These are phyloP conservation scores for Megastigmus dorsalis DNA, from an alignment of 2,888 invertebrate species.

Conservation along the genomic window DNA sequence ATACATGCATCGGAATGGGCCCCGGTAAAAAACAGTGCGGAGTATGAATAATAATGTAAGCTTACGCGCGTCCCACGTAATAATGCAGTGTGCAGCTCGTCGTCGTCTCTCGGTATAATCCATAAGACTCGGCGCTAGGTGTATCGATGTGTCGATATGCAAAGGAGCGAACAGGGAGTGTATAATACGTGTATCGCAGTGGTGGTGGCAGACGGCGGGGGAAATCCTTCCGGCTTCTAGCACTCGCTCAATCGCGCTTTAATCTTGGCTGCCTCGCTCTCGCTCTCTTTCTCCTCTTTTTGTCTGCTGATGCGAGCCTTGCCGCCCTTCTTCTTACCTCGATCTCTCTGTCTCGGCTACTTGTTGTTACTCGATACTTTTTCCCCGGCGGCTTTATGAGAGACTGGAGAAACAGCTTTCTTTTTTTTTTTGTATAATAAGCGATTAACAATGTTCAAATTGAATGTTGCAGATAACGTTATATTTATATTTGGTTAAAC, in stretches of 20 bases:
- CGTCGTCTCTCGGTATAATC: too few relatives aligned
- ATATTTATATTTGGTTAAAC: too few relatives aligned
- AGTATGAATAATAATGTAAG: conserved; percentile 35
- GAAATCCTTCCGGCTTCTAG: conserved; percentile 48
- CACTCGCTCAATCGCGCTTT: conserved; percentile 22
- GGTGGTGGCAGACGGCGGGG: not conserved
- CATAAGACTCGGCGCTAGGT: not conserved
- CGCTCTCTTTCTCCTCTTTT: not conserved
- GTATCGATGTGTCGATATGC: conserved; percentile 19
- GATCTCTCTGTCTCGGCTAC: too few relatives aligned
- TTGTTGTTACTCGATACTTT: conserved; percentile 38
- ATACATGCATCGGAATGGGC: too few relatives aligned
- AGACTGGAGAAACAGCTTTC: not conserved
- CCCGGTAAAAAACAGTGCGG: too few relatives aligned
- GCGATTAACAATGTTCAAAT: too few relatives aligned
- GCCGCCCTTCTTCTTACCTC: not conserved
- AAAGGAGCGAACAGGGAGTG: conserved; percentile 25
- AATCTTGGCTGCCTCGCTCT: conserved; percentile 15
- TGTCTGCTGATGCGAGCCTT: not conserved
- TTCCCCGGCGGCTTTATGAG: not conserved
- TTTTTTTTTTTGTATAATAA: too few relatives aligned
- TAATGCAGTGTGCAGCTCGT: not conserved
- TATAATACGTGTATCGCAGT: too few relatives aligned
- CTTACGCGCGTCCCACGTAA: conserved; percentile 27
- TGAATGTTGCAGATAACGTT: too few relatives aligned